phyloP scores from a whole-genome alignment of 2,888 invertebrate genomes.

The Troides oblongomaculatus region DNA sequence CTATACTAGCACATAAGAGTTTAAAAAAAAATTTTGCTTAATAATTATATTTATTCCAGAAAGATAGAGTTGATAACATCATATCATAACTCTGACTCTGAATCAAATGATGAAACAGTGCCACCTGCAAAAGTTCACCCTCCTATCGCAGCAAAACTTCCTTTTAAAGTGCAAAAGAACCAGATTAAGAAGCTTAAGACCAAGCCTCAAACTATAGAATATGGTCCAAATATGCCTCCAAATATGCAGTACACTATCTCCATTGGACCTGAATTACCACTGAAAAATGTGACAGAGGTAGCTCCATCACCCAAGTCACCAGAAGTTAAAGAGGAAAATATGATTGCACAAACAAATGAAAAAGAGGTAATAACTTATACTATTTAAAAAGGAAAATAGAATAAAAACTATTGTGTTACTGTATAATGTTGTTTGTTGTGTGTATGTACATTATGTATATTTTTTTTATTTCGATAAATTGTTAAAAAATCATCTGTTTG shows the following conservation, averaged over 20 bases:
- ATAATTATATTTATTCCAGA: constrained; percentile 45
- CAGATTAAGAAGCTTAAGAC: constrained; percentile 54
- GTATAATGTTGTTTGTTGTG: no score
- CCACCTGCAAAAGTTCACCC: constrained; percentile 42
- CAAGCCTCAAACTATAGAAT: constrained; percentile 47
- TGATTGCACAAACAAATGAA: constrained; percentile 21
- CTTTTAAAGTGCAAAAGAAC: constrained; percentile 36
- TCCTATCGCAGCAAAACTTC: constrained; percentile 35
- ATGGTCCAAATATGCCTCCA: constrained; percentile 62
- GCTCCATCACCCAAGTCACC: constrained; percentile 38
- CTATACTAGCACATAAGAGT: no score
- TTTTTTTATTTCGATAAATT: no score
- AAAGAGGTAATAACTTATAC: constrained; percentile 43
- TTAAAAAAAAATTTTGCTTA: background rate
- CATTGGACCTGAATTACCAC: constrained; percentile 68
- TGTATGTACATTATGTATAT: no score
- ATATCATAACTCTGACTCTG: constrained; percentile 76
- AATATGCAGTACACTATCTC: constrained; percentile 59
- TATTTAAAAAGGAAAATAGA: no score
- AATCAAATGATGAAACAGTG: constrained; percentile 72
- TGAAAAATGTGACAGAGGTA: constrained; percentile 31
- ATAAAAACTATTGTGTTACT: no score
- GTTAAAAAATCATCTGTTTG: no score
- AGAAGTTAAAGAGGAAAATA: constrained; percentile 36
- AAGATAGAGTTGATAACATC: constrained; percentile 81